Evolutionary conservation across 2,888 invertebrate genomes (phyloP), one percentile per base, ranked within the genome.

Genomic region (Zeuzera pyrina): DNA sequence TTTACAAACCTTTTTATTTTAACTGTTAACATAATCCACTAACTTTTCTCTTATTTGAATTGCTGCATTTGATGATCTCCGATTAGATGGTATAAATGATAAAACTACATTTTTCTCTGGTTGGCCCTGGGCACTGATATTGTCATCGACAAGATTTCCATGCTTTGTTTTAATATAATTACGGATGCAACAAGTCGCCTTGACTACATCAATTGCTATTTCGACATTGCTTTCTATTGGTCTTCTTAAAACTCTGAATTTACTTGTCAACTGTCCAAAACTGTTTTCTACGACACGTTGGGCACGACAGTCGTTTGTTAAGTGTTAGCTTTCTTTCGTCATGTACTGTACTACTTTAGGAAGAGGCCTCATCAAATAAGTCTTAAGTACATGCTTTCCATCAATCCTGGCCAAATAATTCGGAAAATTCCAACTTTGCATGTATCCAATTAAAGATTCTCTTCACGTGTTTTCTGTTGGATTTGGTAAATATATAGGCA

Each of bases 151-250:
- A n/a, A n/a, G n/a, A n/a, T n/a, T 32, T 15, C 22, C 28, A 8
- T 27, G 28, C 19, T 28, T 33, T 30, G 21, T 35, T 35, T 27
- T 31, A n/a, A 29, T 12, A 22, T 30, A 30, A 22, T 34, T 34
- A 27, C 31, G 34, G 27, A 35, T 27, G 22, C 26, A 30, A 15
- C 34, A 35, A 10, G 15, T 14, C 3, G 30, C 21, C 27, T 27
- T 35, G 4, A 31, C 21, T 22, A 41, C 31, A 25, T 38, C 19
- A 29, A 35, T 27, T 14, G 28, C 33, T 16, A 25, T 40, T 22
- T 41, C 37, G n/a, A 38, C 35, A 35, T 23, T 15, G 26, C 28
- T 24, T 10, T 28, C 34, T n/a, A 35, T 30, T 10, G 34, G 31
- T 30, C 31, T 12, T 13, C n/a, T 12, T 14, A 13, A 30, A 27